These are phyloP conservation scores for Ametastegia equiseti DNA, from an alignment of 2,888 invertebrate species.

Conservation along the genomic window DNA sequence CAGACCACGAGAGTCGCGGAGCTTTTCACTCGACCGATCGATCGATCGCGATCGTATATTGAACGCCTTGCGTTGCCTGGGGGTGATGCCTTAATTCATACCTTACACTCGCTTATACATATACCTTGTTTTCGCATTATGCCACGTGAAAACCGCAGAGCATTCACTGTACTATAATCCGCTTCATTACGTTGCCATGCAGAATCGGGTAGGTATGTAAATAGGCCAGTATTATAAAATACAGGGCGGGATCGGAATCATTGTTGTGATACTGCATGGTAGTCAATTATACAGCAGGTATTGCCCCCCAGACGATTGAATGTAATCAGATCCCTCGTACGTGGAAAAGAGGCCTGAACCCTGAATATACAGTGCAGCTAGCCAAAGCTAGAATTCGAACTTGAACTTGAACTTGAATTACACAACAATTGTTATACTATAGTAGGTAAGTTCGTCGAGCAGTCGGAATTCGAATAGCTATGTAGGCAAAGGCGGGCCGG, in stretches of 20 bases:
- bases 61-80: conserved; percentile 20
- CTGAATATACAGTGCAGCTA: neutral
- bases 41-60: too few species aligned
- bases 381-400: conserved; percentile 3
- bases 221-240: too few species aligned
- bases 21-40: conserved; percentile 30
- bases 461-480: neutral
- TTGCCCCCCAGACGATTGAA: neutral
- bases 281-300: neutral
- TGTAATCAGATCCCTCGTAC: conserved; percentile 12
- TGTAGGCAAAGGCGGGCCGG: conserved; percentile 28
- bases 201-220: too few species aligned
- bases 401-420: conserved; percentile 34
- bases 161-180: neutral
- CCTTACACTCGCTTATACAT: neutral
- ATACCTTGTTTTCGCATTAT: neutral
- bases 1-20: neutral
- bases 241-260: too few species aligned
- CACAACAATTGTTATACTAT: conserved; percentile 24
- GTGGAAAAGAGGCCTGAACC: neutral
- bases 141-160: neutral
- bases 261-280: neutral
- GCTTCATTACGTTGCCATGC: neutral
- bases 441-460: conserved; percentile 8
- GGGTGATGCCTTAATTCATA: conserved; percentile 46